A percentile compares a stretch with the other conserved stretches of the same genome.
phyloP scores from a whole-genome alignment of 2,113 vertebrate genomes.

The Serilophus lunatus region DNA sequence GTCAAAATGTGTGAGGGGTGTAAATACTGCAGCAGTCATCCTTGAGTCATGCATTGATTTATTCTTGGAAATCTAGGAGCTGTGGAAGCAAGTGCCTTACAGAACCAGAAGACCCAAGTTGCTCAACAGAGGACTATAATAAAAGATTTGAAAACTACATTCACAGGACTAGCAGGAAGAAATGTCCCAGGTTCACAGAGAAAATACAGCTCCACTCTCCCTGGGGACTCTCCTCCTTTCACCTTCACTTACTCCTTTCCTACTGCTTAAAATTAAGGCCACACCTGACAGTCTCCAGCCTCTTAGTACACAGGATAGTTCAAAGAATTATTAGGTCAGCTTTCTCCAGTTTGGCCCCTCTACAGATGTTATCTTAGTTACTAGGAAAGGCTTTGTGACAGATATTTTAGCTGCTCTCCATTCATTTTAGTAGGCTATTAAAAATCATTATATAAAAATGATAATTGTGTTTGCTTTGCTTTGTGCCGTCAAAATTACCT shows the following conservation, averaged over 20 bases:
- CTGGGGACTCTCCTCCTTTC: background rate
- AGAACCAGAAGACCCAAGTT: background rate
- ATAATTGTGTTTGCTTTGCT: background rate
- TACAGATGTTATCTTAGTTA: background rate
- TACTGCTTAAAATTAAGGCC: background rate
- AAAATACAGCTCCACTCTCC: background rate
- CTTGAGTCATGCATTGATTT: slow-evolving; percentile 52
- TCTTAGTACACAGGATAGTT: background rate
- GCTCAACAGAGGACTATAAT: background rate
- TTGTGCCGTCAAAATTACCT: background rate
- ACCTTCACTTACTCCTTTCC: background rate
- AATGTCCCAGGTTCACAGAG: background rate
- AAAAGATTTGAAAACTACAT: background rate
- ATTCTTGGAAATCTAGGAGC: slow-evolving; percentile 52
- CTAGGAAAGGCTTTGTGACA: background rate
- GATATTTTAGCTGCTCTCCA: background rate
- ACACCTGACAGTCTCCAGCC: background rate
- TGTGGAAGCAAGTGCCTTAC: background rate
- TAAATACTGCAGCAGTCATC: slow-evolving; percentile 43
- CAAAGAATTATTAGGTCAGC: background rate
- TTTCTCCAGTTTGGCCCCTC: background rate
- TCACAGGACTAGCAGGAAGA: background rate
- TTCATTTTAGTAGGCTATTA: background rate
- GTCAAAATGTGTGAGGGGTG: slow-evolving; percentile 33
- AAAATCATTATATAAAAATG: background rate